phyloP scores from a whole-genome alignment of 2,113 vertebrate genomes.

The Lycocorax pyrrhopterus region DNA sequence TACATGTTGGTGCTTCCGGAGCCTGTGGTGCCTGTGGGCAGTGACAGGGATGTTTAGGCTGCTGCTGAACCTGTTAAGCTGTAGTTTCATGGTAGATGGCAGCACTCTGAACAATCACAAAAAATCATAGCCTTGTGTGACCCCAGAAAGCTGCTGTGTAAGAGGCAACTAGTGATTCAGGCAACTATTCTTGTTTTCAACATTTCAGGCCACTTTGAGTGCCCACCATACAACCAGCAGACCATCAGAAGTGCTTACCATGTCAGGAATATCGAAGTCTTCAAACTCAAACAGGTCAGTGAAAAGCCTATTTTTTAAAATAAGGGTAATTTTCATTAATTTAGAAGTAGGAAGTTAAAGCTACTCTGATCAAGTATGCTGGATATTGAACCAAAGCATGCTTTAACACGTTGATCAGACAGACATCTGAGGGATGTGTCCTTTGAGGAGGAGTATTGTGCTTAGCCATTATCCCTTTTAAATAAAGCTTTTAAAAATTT shows the following conservation, averaged over 20 bases:
- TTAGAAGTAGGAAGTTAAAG: background rate
- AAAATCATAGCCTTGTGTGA: background rate
- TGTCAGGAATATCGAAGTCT: constrained; percentile 92
- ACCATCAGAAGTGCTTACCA: constrained; percentile 94
- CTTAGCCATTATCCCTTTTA: background rate
- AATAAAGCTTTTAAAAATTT: background rate
- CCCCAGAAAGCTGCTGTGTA: background rate
- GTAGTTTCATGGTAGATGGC: background rate
- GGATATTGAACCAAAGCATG: background rate
- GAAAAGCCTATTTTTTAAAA: background rate
- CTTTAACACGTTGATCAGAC: background rate
- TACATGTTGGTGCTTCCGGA: background rate
- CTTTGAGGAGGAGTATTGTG: background rate
- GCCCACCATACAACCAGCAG: constrained; percentile 88
- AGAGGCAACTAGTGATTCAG: background rate
- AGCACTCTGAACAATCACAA: background rate
- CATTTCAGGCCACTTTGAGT: constrained; percentile 90
- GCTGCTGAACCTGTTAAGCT: background rate
- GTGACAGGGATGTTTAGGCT: background rate
- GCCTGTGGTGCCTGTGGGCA: background rate
- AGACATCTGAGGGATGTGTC: background rate
- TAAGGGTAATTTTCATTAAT: background rate
- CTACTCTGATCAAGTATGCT: background rate
- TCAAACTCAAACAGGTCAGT: constrained; percentile 94
- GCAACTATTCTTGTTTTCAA: background rate